Evolutionary conservation across 2,797 vertebrate species (phyloP).

Genomic region (Muscicapa striata): DNA sequence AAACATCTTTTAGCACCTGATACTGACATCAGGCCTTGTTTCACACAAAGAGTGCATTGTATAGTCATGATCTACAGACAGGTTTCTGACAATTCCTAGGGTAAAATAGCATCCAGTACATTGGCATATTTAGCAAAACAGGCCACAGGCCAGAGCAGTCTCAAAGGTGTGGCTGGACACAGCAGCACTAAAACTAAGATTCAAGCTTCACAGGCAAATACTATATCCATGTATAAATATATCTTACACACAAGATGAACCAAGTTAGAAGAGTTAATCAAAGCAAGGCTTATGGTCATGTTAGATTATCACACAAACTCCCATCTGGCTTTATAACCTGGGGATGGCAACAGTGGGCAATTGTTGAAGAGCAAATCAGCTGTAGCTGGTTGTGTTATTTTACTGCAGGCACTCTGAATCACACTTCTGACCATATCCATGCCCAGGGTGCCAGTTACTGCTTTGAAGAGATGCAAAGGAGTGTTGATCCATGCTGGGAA

Average conservation of each 20-base stretch:
- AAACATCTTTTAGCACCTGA: constrained; percentile 32
- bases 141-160: not conserved
- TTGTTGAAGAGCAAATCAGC: not conserved
- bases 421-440: not conserved
- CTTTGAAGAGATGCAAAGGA: not conserved
- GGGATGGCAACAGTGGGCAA: not conserved
- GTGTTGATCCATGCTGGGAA: not conserved
- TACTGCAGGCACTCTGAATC: not conserved
- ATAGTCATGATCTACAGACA: not conserved
- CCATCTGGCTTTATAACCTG: not conserved
- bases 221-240: not conserved
- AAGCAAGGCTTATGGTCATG: not conserved
- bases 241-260: not conserved
- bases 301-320: not conserved
- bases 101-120: not conserved
- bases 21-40: not conserved
- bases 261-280: not conserved
- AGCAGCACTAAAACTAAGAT: not conserved
- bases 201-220: not conserved
- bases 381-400: not conserved
- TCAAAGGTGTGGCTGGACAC: not conserved
- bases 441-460: not conserved
- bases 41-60: not conserved
- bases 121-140: not conserved
- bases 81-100: not conserved